These are phyloP conservation scores for Sebastes goodei DNA, from an alignment of 2,797 vertebrate genomes.

Conservation along the genomic window DNA sequence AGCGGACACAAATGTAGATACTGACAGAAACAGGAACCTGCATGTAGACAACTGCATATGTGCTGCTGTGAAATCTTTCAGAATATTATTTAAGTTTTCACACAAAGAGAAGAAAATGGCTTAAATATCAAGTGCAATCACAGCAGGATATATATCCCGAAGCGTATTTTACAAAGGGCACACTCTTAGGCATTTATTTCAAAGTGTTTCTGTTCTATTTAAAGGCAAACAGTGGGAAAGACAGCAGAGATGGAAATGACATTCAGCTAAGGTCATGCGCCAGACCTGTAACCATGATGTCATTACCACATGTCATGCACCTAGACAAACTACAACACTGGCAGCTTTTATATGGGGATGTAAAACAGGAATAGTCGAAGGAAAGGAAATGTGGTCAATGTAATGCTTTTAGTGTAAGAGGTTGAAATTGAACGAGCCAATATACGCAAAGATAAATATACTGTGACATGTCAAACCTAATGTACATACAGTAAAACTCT, in stretches of 20 bases:
- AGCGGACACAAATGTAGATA: not conserved
- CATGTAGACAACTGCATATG: not conserved
- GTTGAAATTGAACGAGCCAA: not conserved
- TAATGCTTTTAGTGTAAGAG: constrained; percentile 9
- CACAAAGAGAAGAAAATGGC: not conserved
- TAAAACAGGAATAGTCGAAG: not conserved
- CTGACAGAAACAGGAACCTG: not conserved
- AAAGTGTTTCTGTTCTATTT: not conserved
- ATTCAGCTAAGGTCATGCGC: constrained; percentile 17
- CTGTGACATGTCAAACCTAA: not conserved
- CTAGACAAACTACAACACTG: not conserved
- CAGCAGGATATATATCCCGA: not conserved
- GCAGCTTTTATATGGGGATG: not conserved
- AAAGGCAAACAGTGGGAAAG: not conserved
- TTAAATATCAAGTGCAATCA: not conserved
- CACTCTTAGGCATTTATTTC: not conserved
- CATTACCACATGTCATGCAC: not conserved
- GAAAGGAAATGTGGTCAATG: not conserved
- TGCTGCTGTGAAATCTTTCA: not conserved
- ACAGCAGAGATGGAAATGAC: constrained; percentile 15
- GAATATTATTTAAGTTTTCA: not conserved
- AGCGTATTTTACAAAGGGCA: not conserved
- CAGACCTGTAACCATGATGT: constrained; percentile 13
- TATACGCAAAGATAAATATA: constrained; percentile 1
- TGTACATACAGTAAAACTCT: not conserved